Percentiles rank a stretch among this genome's conserved stretches.
Conservation (phyloP, 2,888 invertebrate species). For the Drosophila siamana region DNA sequence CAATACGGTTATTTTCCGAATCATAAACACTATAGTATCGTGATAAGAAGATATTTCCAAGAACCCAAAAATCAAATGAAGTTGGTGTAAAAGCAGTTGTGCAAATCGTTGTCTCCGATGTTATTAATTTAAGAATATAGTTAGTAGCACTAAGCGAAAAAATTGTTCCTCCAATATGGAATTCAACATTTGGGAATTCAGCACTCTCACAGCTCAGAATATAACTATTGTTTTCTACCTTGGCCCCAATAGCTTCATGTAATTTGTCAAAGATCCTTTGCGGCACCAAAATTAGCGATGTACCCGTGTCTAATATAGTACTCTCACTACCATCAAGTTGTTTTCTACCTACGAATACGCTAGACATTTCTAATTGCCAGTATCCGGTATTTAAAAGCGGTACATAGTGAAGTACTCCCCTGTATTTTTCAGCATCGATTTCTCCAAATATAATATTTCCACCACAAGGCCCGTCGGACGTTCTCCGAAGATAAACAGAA, state of each 20-base stretch:
- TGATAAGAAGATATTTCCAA: conserved; percentile 63
- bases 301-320: conserved; percentile 64
- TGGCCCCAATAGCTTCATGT: conserved; percentile 23
- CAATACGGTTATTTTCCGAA: conserved; percentile 40
- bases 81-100: conserved; percentile 42
- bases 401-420: conserved; percentile 49
- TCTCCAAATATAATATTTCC: conserved; percentile 64
- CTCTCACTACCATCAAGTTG: conserved; percentile 8
- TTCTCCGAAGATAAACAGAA: conserved; percentile 51
- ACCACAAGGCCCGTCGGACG: conserved; percentile 17
- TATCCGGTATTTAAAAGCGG: conserved; percentile 37
- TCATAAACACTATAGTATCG: conserved; percentile 64
- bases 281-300: conserved; percentile 55
- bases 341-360: conserved; percentile 26
- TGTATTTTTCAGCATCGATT: conserved; percentile 34
- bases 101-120: conserved; percentile 25
- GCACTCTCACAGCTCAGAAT: conserved; percentile 27
- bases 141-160: conserved; percentile 33
- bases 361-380: conserved; percentile 51
- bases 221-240: conserved; percentile 2
- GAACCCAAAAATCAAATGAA: conserved; percentile 50
- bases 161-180: conserved; percentile 37
- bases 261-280: conserved; percentile 19
- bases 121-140: conserved; percentile 40
- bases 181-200: conserved; percentile 32